Evolutionary conservation across 1,140 invertebrate species (phyloP), one percentile per base, ranked within the genome.

Genomic region (Bicyclus anynana): DNA sequence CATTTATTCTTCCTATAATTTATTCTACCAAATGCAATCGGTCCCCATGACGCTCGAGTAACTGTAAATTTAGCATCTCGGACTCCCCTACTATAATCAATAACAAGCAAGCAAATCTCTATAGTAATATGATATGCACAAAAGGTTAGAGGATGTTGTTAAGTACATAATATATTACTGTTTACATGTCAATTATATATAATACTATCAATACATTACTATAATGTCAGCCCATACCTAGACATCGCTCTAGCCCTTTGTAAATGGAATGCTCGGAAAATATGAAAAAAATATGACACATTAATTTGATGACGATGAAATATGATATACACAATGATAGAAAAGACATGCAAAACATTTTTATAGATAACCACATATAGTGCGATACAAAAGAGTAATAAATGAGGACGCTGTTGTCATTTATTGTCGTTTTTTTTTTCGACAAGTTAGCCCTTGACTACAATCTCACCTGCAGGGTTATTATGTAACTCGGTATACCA

Each of bases 231-330:
- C 59, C 59, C 83, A 84, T 86, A 86, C 83, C 83, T 84, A 83
- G 67, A 78, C 73, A 84, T 72, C 70, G 78, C 80, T 84, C 81
- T 86, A 81, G 81, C 80, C 78, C 80, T 84, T 85, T 83, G 76
- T 74, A 70, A n/a, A n/a, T 72, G 69, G 69, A 74, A 70, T n/a
- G n/a, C n/a, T 65, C 65, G 60, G 69, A 62, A 71, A 72, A 65
- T 68, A 68, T 59, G 66, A 33, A 51, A 51, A 47, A 57, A 48
- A 51, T 20, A 62, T 23, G 18, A 53, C 16, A 49, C 18, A 21
- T 21, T 44, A 21, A 44, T n/a, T 20, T 21, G 42, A 20, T 44
- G 17, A 44, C 13, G 42, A 44, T 40, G 38, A 40, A 33, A 54
- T 23, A 44, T 23, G 38, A 47, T 40, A 14, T 14, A 53, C 42